A percentile compares a stretch with the other conserved stretches of the same genome.
phyloP scores from a whole-genome alignment of 2,113 vertebrate genomes.

The Danio rerio region GRCz12tu NC_133177.1:17217501-17218000 shows the following conservation, averaged over 20 bases:
- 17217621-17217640: slow-evolving; percentile 37
- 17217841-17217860: background rate
- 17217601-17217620: background rate
- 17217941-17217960: slow-evolving; percentile 42
- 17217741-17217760: too few relatives aligned
- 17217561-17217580: background rate
- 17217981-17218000: slow-evolving; percentile 24
- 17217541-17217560: background rate
- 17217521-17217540: background rate
- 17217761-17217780: too few relatives aligned
- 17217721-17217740: too few relatives aligned
- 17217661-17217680: slow-evolving; percentile 48
- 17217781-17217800: slow-evolving; percentile 18
- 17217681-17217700: background rate
- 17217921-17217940: slow-evolving; percentile 32
- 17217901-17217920: background rate
- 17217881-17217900: too few relatives aligned
- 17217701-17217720: too few relatives aligned
- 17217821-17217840: background rate
- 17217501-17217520: background rate
- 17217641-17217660: background rate
- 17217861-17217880: too few relatives aligned
- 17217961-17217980: background rate
- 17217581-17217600: background rate
- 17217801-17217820: background rate